A percentile compares a stretch with the other conserved stretches of the same genome.
Conservation (phyloP, 2,113 vertebrate genomes). For the Oriolus oriolus region DNA sequence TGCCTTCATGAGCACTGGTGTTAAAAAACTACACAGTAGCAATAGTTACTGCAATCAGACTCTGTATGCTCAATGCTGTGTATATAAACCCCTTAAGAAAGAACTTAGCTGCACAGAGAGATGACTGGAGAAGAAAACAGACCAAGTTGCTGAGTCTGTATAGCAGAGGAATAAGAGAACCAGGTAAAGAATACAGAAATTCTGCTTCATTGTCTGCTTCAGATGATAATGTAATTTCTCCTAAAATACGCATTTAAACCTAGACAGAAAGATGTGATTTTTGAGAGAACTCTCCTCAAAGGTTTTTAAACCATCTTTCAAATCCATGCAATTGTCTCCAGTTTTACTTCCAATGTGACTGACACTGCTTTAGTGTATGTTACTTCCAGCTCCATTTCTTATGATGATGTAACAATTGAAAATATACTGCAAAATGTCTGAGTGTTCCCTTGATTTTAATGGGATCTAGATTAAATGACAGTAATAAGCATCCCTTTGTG, state of each 20-base stretch:
- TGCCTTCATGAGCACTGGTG: not conserved
- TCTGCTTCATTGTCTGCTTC: not conserved
- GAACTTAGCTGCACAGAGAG: not conserved
- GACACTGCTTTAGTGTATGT: not conserved
- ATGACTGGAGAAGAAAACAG: not conserved
- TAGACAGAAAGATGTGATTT: not conserved
- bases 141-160: not conserved
- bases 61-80: not conserved
- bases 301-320: not conserved
- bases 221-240: not conserved
- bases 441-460: not conserved
- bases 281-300: not conserved
- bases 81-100: not conserved
- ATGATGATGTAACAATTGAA: not conserved
- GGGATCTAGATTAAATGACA: not conserved
- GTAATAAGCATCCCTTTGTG: not conserved
- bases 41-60: not conserved
- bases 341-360: not conserved
- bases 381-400: not conserved
- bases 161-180: not conserved
- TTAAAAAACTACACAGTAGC: not conserved
- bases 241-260: not conserved
- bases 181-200: not conserved
- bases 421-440: not conserved
- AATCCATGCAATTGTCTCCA: not conserved